Base-by-base conservation (phyloP, 2,113 vertebrate species). In the Pao palembangensis region DNA sequence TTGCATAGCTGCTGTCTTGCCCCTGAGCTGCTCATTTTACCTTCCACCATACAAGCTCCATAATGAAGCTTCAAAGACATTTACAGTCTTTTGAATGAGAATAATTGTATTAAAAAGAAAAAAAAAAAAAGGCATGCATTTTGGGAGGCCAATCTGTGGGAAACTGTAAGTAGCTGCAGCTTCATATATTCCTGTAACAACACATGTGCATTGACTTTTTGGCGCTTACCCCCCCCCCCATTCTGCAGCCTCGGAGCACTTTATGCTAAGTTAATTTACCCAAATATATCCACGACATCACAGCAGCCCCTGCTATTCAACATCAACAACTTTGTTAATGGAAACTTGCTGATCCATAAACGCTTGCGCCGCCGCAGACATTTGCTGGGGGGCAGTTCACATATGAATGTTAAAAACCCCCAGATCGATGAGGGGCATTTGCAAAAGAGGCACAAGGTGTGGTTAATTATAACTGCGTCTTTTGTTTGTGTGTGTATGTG, bases 261-360 rank as follows among this genome's bases (percentile, higher is more conserved):
- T 81, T 59, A 81, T 87, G 89, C 85, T 83, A 89, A 89, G 88
- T 94, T 92, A 93, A 94, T 94, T 92, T 92, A 91, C 82, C 87
- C 89, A 92, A 91, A 92, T 92, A 89, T 92, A 91, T 83, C 90
- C 84, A 84, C 77, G 44, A 78, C 81, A 38, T 77, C 42, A 65
- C 71, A 1, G 69, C 58, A 1, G 61, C 73, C 55, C 47, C 64
- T 5, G 53, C 79, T 63, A 78, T 89, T 81, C 90, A 80, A 81
- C 90, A 92, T 92, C 92, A 90, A 91, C 90, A 89, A 90, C 90
- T 92, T 91, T 88, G 89, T 93, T 97, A 96, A 98, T 98, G 93
- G 95, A 95, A 99, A 96, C 87, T 85, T 91, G 90, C 91, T 97
- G 96, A 98, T 98, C 97, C 96, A 87, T 96, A 92, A 89, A 93